A percentile compares a stretch with the other conserved stretches of the same genome.
These are phyloP conservation scores for Drosophila baimaii DNA, from an alignment of 1,140 invertebrate genomes.

Conservation along the genomic window DNA sequence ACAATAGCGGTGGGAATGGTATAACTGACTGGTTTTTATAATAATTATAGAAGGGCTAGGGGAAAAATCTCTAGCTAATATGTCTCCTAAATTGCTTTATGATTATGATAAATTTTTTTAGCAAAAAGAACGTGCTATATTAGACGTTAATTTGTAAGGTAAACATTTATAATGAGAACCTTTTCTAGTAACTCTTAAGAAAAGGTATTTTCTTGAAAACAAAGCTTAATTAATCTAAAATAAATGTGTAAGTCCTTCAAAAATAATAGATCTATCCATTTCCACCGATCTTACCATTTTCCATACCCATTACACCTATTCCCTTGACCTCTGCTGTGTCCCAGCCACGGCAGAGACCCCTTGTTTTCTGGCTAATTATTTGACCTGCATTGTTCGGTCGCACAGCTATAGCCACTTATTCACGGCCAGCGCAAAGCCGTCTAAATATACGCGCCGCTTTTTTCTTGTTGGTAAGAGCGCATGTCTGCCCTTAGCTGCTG, in stretches of 20 bases:
- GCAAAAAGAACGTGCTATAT: too few species aligned
- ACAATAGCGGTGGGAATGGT: neutral
- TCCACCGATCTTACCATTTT: neutral
- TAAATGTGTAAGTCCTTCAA: neutral
- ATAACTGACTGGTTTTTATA: neutral
- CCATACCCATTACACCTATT: neutral
- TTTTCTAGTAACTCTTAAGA: too few species aligned
- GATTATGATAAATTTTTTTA: too few species aligned
- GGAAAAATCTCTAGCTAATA: too few species aligned
- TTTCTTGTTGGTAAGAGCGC: slow-evolving; percentile 21
- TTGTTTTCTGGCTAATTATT: neutral
- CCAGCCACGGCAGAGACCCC: neutral
- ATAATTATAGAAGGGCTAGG: neutral
- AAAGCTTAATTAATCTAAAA: too few species aligned
- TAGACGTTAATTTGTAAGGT: too few species aligned
- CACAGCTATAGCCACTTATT: slow-evolving; percentile 14
- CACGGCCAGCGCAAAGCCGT: slow-evolving; percentile 35
- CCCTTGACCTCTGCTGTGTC: neutral
- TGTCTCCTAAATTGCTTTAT: too few species aligned
- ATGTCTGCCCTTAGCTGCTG: slow-evolving; percentile 51
- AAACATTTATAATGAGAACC: too few species aligned
- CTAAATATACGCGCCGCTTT: slow-evolving; percentile 41
- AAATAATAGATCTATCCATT: neutral
- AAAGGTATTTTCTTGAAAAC: too few species aligned
- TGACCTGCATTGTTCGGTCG: slow-evolving; percentile 8